Evolutionary conservation across 2,113 vertebrate species (phyloP).

Genomic region (Rhea pennata): DNA sequence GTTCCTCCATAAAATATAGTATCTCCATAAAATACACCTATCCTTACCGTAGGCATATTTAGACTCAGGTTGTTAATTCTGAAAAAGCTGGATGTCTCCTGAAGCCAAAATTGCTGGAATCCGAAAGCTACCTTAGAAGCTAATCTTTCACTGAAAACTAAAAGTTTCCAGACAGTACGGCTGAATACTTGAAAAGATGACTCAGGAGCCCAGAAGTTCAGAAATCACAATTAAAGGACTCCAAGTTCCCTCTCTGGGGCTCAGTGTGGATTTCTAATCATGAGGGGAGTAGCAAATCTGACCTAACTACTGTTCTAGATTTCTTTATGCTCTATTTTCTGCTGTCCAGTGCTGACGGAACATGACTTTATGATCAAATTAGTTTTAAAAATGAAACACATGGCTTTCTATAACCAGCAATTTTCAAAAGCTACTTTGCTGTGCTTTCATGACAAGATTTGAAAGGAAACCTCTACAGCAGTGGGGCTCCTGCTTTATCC

Average conservation of each 20-base stretch:
- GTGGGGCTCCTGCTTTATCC: too few relatives aligned
- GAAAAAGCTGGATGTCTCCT: neutral
- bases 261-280: neutral
- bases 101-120: neutral
- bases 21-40: neutral
- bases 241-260: neutral
- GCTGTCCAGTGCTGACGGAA: neutral
- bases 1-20: neutral
- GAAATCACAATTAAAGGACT: neutral
- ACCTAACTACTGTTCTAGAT: neutral
- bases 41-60: neutral
- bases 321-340: neutral
- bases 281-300: neutral
- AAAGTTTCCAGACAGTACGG: neutral
- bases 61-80: neutral
- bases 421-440: too few relatives aligned
- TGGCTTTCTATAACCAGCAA: too few relatives aligned
- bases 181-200: neutral
- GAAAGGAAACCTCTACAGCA: neutral
- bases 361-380: neutral
- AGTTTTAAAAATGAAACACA: too few relatives aligned
- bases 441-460: neutral
- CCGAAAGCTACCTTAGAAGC: neutral
- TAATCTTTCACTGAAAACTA: neutral
- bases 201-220: too few relatives aligned